These are phyloP conservation scores for Hipposideros armiger DNA, from an alignment of 2,113 vertebrate species.

Conservation along the genomic window DNA sequence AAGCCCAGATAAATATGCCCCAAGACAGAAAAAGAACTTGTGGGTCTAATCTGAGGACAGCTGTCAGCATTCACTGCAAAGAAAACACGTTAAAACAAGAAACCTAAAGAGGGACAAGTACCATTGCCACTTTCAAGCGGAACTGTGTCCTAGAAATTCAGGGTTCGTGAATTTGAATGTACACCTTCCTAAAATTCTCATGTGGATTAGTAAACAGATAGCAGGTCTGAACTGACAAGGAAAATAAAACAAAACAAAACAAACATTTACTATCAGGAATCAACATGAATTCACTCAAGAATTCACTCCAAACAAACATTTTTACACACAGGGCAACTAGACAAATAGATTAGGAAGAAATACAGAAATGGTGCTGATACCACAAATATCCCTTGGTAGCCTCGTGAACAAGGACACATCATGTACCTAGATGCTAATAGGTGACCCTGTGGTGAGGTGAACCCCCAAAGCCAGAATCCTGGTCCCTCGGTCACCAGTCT, in stretches of 20 bases:
- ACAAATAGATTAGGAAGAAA: not conserved
- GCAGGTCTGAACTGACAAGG: not conserved
- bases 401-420: not conserved
- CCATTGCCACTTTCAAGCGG: not conserved
- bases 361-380: not conserved
- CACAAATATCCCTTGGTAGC: not conserved
- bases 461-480: not conserved
- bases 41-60: not conserved
- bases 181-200: not conserved
- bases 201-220: not conserved
- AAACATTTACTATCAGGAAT: not conserved
- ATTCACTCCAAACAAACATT: not conserved
- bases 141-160: not conserved
- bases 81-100: not conserved
- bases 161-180: not conserved
- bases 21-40: not conserved
- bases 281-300: not conserved
- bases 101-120: not conserved
- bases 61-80: not conserved
- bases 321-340: not conserved
- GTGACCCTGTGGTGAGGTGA: not conserved
- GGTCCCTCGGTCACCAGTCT: not conserved
- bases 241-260: not conserved
- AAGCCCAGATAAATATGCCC: not conserved
- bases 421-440: accelerated